phyloP scores from a whole-genome alignment of 2,888 invertebrate species.

The Calameuta idolon region DNA sequence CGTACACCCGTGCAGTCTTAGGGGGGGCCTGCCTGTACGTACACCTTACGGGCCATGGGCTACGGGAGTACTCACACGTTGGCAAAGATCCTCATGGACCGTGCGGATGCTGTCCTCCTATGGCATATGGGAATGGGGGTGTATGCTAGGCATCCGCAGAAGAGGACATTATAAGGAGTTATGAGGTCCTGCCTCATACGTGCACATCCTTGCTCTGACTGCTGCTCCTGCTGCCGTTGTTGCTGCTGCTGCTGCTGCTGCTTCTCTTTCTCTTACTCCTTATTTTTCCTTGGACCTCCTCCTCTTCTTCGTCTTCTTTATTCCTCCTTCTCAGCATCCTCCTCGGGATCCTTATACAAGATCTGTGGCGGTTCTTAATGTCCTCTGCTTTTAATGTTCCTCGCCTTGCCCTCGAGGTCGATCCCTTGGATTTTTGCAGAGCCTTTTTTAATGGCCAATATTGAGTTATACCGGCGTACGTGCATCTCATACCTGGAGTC shows the following conservation, averaged over 20 bases:
- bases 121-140: constrained; percentile 59
- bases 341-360: constrained; percentile 60
- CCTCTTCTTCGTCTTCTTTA: constrained; percentile 28
- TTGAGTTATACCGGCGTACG: constrained; percentile 62
- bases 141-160: constrained; percentile 64
- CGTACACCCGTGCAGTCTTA: constrained; percentile 4
- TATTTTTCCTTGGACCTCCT: constrained; percentile 15
- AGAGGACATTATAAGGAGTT: constrained; percentile 67
- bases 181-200: constrained; percentile 66
- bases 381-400: constrained; percentile 64
- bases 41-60: neutral
- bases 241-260: neutral
- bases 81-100: neutral
- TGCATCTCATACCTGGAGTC: constrained; percentile 43
- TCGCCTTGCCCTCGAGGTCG: constrained; percentile 63
- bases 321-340: constrained; percentile 35
- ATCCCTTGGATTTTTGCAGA: constrained; percentile 61
- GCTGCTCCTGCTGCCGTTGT: too few relatives aligned
- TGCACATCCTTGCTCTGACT: constrained; percentile 56
- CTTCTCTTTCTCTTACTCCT: constrained; percentile 17
- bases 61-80: neutral
- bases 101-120: constrained; percentile 47
- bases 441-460: constrained; percentile 56
- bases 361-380: constrained; percentile 65
- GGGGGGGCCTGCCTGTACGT: neutral